These are phyloP conservation scores for Lepidurus arcticus DNA, from an alignment of 1,140 invertebrate genomes.

Conservation along the genomic window DNA sequence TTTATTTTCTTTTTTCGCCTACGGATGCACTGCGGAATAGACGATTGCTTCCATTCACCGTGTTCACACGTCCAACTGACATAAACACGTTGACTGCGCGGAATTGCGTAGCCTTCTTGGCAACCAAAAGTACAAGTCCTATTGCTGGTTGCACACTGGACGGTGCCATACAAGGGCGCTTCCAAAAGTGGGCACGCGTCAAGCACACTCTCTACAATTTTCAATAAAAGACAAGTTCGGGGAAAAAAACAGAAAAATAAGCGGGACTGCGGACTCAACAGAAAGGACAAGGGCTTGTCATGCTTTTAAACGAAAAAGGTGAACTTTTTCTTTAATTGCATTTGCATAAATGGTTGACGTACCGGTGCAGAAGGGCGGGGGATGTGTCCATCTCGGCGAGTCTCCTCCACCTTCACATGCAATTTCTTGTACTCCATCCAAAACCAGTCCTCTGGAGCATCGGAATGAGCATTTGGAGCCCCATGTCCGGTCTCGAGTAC, in stretches of 20 bases:
- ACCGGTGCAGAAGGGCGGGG: neutral
- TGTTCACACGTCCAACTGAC: neutral
- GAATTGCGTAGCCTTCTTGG: neutral
- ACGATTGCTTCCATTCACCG: neutral
- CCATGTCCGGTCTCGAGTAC: neutral
- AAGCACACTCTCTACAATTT: neutral
- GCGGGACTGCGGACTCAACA: too few relatives aligned
- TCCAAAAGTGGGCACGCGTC: neutral
- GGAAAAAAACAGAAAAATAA: too few relatives aligned
- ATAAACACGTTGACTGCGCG: neutral
- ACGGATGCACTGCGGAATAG: neutral
- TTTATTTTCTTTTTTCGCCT: neutral
- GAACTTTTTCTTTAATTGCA: neutral
- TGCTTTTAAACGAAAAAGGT: too few relatives aligned
- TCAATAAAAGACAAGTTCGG: neutral
- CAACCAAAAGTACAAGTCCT: neutral
- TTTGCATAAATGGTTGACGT: neutral
- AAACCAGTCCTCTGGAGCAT: neutral
- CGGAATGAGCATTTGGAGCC: neutral
- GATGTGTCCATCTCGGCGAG: constrained; percentile 5
- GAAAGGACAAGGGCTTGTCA: too few relatives aligned
- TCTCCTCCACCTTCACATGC: neutral
- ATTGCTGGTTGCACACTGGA: neutral
- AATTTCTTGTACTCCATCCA: neutral
- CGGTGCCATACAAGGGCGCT: neutral